Base-by-base conservation (phyloP, 2,888 invertebrate genomes). In the Dasysyrphus tricinctus region DNA sequence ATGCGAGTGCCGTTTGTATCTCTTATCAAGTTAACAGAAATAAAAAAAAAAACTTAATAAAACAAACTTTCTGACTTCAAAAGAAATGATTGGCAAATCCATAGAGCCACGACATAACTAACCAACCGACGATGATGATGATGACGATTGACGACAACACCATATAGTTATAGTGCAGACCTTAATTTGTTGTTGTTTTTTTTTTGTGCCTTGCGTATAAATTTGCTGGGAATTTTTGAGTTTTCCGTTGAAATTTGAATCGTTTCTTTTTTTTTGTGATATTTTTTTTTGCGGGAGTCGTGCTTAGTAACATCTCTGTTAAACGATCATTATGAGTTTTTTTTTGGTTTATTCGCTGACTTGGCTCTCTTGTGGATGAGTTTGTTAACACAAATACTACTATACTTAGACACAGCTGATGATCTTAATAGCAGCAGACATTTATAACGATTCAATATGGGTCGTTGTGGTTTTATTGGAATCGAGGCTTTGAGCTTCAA, bases 291-390 rank as follows among this genome's bases (percentile, higher is more conserved):
- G 72, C 80, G 61, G 73, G 63, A 85, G 56, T 74, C 77, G 63
- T 77, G 77, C 85, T 81, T 85, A 63, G 85, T 80, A 85, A 85
- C 85, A 74, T 85, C 77, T 61, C 73, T 70, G 73, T 57, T 72
- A 39, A 51, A 37, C 39, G 51, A 59, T 80, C 77, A 34, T 77
- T 85, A 74, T 69, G 69, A 73, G 24, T 63, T 32, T 19, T 49
- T 3, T 6, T 39, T 47, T 24, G n/a, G n/a, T n/a, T n/a, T n/a
- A n/a, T n/a, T 3, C 11, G 37, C 7, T 11, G 72, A 54, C 56
- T 61, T 56, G 75, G 63, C 11, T 44, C 11, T 8, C 0, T 16
- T 67, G 56, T 34, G 8, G 56, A 32, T 61, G 69, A 61, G 57
- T 67, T 44, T 24, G 47, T 56, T 54, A 74, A 56, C 61, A 75